These are phyloP conservation scores for Lagenorhynchus albirostris DNA, from an alignment of 2,113 vertebrate genomes.

Conservation along the genomic window DNA sequence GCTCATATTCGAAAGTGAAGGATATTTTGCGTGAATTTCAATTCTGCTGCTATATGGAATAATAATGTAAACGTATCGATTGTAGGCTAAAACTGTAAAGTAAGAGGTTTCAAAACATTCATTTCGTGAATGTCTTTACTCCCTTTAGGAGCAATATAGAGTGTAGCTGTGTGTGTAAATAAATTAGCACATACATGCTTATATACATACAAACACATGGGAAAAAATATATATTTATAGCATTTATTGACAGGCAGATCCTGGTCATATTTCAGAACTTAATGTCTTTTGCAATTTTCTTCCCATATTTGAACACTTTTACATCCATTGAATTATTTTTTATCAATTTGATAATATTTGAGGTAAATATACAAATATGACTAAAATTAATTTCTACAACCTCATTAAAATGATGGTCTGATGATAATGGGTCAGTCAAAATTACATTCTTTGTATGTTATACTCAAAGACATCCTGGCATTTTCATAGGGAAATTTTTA, in stretches of 20 bases:
- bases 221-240: background rate
- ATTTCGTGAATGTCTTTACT: background rate
- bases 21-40: background rate
- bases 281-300: background rate
- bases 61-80: background rate
- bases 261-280: background rate
- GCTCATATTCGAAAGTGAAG: background rate
- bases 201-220: background rate
- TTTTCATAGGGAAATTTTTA: background rate
- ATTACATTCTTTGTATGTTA: background rate
- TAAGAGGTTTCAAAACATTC: background rate
- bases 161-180: background rate
- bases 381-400: background rate
- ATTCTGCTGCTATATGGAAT: background rate
- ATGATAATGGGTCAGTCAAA: background rate
- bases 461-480: background rate
- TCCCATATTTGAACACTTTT: background rate
- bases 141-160: background rate
- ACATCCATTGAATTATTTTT: background rate
- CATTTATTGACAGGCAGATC: background rate
- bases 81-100: background rate
- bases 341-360: background rate
- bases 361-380: background rate
- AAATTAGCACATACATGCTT: background rate
- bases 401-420: background rate